phyloP scores from a whole-genome alignment of 2,797 vertebrate genomes.

The Mormyrops attenuatus region DNA sequence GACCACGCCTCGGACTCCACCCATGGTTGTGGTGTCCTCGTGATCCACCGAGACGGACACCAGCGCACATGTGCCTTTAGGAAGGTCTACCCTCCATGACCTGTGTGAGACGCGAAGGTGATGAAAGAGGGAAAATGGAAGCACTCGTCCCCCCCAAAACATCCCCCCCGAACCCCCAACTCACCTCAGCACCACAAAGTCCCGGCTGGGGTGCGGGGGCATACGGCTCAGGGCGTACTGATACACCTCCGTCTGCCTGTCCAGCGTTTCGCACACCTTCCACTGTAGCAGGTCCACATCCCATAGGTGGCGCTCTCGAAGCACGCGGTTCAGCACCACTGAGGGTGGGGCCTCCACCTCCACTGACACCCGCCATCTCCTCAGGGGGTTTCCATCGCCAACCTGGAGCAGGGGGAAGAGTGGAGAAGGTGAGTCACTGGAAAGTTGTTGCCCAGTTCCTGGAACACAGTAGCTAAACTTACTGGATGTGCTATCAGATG shows the following conservation, averaged over 20 bases:
- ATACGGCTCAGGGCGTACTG: conserved; percentile 88
- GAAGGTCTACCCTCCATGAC: conserved; percentile 89
- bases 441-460: background rate
- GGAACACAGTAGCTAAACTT: background rate
- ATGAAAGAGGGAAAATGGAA: background rate
- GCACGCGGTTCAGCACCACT: conserved; percentile 85
- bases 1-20: conserved; percentile 77
- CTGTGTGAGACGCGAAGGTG: conserved; percentile 48
- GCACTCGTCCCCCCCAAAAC: background rate
- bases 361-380: conserved; percentile 83
- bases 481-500: background rate
- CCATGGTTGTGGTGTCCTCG: conserved; percentile 73
- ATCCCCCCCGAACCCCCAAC: conserved; percentile 21
- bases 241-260: conserved; percentile 90
- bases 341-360: conserved; percentile 93
- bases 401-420: conserved; percentile 61
- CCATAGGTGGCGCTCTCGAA: conserved; percentile 94
- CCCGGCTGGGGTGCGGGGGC: conserved; percentile 89
- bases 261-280: conserved; percentile 84
- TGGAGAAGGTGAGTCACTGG: background rate
- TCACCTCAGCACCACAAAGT: conserved; percentile 89
- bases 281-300: conserved; percentile 92
- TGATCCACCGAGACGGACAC: conserved; percentile 85
- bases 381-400: conserved; percentile 84
- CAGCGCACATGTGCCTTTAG: conserved; percentile 86